These are phyloP conservation scores for Polymixis lichenea DNA, from an alignment of 2,888 invertebrate species.

Conservation along the genomic window DNA sequence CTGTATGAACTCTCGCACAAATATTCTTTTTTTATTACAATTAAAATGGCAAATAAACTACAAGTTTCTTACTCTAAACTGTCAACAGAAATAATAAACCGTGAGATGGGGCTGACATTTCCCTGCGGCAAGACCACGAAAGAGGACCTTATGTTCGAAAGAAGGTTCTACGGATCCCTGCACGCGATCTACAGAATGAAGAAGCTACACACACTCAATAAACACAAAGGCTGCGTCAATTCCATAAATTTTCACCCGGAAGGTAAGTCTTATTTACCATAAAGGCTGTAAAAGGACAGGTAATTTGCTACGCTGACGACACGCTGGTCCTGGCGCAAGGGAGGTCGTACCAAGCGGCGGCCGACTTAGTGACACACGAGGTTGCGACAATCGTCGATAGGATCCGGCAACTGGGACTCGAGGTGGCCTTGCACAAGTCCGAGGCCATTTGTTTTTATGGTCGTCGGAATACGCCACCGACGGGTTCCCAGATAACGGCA, in stretches of 20 bases:
- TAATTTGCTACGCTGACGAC: too few relatives aligned
- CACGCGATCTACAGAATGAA: slow-evolving; percentile 95
- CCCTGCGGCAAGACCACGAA: slow-evolving; percentile 84
- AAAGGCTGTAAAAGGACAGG: too few relatives aligned
- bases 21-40: not conserved
- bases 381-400: too few relatives aligned
- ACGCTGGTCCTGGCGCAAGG: too few relatives aligned
- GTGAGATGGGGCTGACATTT: slow-evolving; percentile 91
- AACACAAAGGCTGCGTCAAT: slow-evolving; percentile 97
- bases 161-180: slow-evolving; percentile 94
- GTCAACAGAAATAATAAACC: slow-evolving; percentile 91
- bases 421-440: too few relatives aligned
- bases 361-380: too few relatives aligned
- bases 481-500: too few relatives aligned
- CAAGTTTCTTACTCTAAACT: not conserved
- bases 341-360: too few relatives aligned
- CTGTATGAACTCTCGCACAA: not conserved
- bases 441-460: too few relatives aligned
- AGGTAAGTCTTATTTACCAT: slow-evolving; percentile 86
- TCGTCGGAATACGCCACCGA: too few relatives aligned
- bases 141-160: slow-evolving; percentile 91
- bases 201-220: slow-evolving; percentile 93
- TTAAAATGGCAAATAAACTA: too few relatives aligned
- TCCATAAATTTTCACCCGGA: slow-evolving; percentile 96
- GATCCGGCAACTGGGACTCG: too few relatives aligned